These are phyloP conservation scores for Aegithalos caudatus DNA, from an alignment of 2,113 vertebrate genomes.

Conservation along the genomic window DNA sequence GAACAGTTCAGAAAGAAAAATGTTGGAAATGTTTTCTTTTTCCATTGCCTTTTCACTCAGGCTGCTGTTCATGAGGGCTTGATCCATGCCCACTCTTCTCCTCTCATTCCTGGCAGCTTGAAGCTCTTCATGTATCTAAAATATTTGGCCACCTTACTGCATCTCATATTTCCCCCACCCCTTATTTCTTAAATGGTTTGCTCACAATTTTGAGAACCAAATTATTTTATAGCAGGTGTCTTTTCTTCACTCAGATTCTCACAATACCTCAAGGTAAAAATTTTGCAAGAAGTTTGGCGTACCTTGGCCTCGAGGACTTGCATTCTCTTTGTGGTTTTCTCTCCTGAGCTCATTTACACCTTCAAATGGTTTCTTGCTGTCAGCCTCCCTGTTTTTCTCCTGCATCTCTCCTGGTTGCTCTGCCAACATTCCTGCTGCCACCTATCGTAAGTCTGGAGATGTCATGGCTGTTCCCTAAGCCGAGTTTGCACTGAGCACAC, in stretches of 20 bases:
- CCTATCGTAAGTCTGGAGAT: constrained; percentile 47
- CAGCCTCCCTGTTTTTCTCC: not conserved
- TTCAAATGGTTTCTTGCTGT: not conserved
- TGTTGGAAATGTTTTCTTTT: not conserved
- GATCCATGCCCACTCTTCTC: not conserved
- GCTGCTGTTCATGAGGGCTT: not conserved
- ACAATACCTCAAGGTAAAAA: not conserved
- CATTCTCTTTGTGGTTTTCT: not conserved
- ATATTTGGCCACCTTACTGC: not conserved
- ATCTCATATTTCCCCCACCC: not conserved
- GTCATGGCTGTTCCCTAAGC: constrained; percentile 19
- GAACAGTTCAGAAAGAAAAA: not conserved
- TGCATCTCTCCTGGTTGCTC: not conserved
- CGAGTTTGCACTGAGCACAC: constrained; percentile 33
- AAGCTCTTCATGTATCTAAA: not conserved
- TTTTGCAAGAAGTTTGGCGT: not conserved
- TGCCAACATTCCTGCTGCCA: constrained; percentile 56
- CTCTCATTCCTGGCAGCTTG: not conserved
- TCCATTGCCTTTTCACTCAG: not conserved
- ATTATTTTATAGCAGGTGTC: not conserved
- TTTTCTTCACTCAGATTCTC: not conserved
- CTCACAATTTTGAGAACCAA: not conserved
- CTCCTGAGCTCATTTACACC: not conserved
- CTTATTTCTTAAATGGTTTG: not conserved
- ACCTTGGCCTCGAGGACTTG: not conserved